Conservation (phyloP, 2,888 invertebrate species). For the Ischnus inquisitorius region DNA sequence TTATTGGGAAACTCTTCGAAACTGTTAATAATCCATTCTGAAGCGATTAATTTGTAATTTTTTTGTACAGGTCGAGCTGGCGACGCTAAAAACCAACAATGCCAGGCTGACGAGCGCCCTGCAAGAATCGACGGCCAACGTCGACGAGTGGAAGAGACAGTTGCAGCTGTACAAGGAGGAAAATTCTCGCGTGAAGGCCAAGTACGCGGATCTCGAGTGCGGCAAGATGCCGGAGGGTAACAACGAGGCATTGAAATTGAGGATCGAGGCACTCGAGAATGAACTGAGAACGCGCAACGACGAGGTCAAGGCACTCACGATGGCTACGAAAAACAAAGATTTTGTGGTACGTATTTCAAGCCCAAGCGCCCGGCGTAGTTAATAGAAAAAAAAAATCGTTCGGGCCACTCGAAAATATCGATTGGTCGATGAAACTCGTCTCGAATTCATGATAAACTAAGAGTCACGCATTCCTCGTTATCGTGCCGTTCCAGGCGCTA, state of each 20-base stretch:
- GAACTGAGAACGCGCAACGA: slow-evolving; percentile 94
- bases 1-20: no score
- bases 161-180: slow-evolving; percentile 97
- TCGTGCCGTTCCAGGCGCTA: slow-evolving; percentile 84
- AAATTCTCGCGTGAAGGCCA: slow-evolving; percentile 93
- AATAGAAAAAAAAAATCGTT: slow-evolving; percentile 1
- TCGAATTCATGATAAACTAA: no score
- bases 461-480: slow-evolving; percentile 20
- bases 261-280: slow-evolving; percentile 93
- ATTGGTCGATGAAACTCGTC: slow-evolving; percentile 13
- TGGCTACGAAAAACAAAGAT: slow-evolving; percentile 84
- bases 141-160: slow-evolving; percentile 99
- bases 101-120: slow-evolving; percentile 97
- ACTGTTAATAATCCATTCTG: neutral
- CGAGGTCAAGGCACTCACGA: slow-evolving; percentile 90
- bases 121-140: slow-evolving; percentile 98
- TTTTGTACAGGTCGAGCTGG: slow-evolving; percentile 90
- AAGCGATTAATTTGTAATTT: slow-evolving; percentile 25
- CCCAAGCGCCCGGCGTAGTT: neutral
- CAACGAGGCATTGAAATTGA: slow-evolving; percentile 89
- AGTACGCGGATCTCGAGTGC: slow-evolving; percentile 90
- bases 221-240: slow-evolving; percentile 87
- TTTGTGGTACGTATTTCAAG: slow-evolving; percentile 78
- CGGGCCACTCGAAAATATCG: neutral
- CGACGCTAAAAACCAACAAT: slow-evolving; percentile 98